phyloP scores from a whole-genome alignment of 2,888 invertebrate genomes.

The Apoda limacodes region DNA sequence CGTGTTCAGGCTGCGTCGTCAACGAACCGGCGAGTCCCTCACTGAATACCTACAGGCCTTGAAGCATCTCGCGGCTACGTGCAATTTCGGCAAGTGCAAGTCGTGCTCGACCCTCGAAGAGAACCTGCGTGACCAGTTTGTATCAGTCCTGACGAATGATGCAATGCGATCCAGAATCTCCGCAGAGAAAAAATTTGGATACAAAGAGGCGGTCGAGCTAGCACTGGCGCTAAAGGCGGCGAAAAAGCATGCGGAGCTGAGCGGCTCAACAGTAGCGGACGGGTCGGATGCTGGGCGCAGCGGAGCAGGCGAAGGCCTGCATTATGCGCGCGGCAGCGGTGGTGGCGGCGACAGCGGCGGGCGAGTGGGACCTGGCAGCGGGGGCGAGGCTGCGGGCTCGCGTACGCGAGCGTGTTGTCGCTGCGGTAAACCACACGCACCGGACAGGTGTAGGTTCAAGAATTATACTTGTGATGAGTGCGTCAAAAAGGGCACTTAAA shows the following conservation, averaged over 20 bases:
- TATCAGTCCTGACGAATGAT: too few relatives aligned
- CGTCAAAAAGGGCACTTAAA: too few relatives aligned
- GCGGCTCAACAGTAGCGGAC: too few relatives aligned
- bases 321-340: too few relatives aligned
- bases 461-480: constrained; percentile 22
- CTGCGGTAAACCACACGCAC: constrained; percentile 16
- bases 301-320: too few relatives aligned
- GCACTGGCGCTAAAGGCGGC: constrained; percentile 17
- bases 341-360: too few relatives aligned
- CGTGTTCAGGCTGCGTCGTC: too few relatives aligned
- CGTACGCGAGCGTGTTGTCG: constrained; percentile 8
- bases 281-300: neutral
- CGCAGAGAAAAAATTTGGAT: constrained; percentile 15
- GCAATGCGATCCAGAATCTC: constrained; percentile 10
- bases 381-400: constrained; percentile 4
- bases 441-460: constrained; percentile 20
- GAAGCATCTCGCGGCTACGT: constrained; percentile 14
- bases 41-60: constrained; percentile 15
- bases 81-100: constrained; percentile 11
- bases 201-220: constrained; percentile 13
- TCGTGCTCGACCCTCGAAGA: constrained; percentile 1
- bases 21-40: constrained; percentile 35
- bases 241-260: too few relatives aligned
- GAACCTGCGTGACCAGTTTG: too few relatives aligned
- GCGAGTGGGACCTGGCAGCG: constrained; percentile 9